Conservation (phyloP, 1,140 invertebrate species). For the Drosophila azteca region DNA sequence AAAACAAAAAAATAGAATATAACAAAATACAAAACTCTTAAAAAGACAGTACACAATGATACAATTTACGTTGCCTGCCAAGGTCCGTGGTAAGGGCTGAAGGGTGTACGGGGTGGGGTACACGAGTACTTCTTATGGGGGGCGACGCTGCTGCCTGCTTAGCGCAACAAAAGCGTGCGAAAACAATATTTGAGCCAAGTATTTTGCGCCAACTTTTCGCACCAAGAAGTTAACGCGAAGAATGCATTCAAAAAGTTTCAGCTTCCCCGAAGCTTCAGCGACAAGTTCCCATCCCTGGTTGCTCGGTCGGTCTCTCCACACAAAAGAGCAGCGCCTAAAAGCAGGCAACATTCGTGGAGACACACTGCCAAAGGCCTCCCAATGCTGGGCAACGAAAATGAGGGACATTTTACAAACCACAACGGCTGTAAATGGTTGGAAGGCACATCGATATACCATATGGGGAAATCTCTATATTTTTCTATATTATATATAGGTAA, state of each 20-base stretch:
- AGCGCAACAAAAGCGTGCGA: constrained; percentile 76
- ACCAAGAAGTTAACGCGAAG: constrained; percentile 71
- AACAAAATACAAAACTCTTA: constrained; percentile 66
- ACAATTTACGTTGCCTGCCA: constrained; percentile 69
- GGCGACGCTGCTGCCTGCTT: constrained; percentile 37
- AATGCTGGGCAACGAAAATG: constrained; percentile 26
- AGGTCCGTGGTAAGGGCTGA: background rate
- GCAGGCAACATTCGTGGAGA: constrained; percentile 41
- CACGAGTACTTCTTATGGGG: constrained; percentile 38
- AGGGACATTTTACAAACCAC: background rate
- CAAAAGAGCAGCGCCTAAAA: constrained; percentile 52
- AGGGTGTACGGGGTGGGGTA: background rate
- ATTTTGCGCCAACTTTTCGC: constrained; percentile 78
- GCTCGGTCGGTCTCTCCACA: background rate
- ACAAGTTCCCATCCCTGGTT: constrained; percentile 57
- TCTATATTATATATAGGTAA: no score
- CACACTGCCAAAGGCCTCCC: constrained; percentile 22
- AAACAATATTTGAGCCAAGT: constrained; percentile 80
- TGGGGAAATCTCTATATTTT: no score
- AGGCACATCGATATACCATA: no score
- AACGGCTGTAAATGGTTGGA: no score
- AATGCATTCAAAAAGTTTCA: constrained; percentile 78
- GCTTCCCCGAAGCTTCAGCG: constrained; percentile 19
- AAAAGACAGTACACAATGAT: constrained; percentile 66
- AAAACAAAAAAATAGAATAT: constrained; percentile 41